A percentile compares a stretch with the other conserved stretches of the same genome.
These are phyloP conservation scores for Eleutherodactylus coqui DNA, from an alignment of 2,797 vertebrate genomes.

Conservation along the genomic window DNA sequence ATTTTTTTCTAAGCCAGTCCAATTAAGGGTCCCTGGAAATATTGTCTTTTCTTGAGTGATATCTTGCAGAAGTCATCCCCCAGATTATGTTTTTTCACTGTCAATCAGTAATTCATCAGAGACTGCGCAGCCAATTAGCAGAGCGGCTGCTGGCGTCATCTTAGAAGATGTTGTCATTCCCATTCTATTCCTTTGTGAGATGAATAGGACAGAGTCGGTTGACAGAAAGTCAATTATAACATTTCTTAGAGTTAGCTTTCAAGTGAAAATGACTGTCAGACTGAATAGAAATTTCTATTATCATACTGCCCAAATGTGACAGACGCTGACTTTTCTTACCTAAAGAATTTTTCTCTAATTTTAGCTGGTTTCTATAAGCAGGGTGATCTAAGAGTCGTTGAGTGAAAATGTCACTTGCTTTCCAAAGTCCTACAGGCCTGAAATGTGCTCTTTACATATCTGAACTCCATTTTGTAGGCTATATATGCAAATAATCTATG, in stretches of 20 bases:
- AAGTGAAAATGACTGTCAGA: slow-evolving; percentile 42
- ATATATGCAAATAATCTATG: too few relatives aligned
- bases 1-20: not conserved
- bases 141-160: not conserved
- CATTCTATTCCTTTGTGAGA: slow-evolving; percentile 22
- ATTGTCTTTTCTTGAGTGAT: not conserved
- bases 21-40: not conserved
- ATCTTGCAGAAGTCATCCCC: not conserved
- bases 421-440: too few relatives aligned
- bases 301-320: slow-evolving; percentile 6
- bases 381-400: not conserved
- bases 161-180: slow-evolving; percentile 14
- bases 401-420: too few relatives aligned
- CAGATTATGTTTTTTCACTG: slow-evolving; percentile 1
- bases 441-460: too few relatives aligned
- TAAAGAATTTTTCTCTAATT: not conserved
- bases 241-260: slow-evolving; percentile 35
- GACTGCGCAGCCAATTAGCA: slow-evolving; percentile 24
- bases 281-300: not conserved
- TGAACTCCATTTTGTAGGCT: too few relatives aligned
- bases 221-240: slow-evolving; percentile 46
- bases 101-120: slow-evolving; percentile 25
- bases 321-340: not conserved
- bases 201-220: slow-evolving; percentile 19
- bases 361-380: too few relatives aligned